Conservation (phyloP, 2,113 vertebrate genomes). For the Connochaetes taurinus region DNA sequence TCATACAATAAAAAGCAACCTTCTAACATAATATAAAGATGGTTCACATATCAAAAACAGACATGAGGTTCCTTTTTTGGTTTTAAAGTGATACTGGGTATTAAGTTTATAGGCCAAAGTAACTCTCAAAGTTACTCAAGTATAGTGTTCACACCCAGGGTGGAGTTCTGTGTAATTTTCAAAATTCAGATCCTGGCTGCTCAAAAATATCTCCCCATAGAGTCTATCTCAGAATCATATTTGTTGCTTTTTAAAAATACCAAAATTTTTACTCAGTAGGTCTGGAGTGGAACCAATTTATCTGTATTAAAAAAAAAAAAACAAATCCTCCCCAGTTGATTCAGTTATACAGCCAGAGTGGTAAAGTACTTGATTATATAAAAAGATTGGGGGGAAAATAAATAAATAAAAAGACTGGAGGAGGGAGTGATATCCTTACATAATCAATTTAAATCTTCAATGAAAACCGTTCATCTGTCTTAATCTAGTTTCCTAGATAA, state of each 20-base stretch:
- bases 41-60: background rate
- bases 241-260: slow-evolving; percentile 35
- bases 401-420: background rate
- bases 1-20: background rate
- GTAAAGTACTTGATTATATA: background rate
- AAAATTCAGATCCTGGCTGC: background rate
- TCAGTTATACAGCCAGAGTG: background rate
- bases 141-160: slow-evolving; percentile 20
- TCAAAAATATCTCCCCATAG: slow-evolving; percentile 9
- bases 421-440: background rate
- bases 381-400: background rate
- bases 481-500: background rate
- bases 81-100: slow-evolving; percentile 20
- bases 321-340: background rate
- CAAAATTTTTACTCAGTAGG: background rate
- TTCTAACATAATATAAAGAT: background rate
- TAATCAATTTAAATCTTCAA: background rate
- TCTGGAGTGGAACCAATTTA: background rate
- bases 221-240: background rate
- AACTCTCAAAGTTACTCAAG: slow-evolving; percentile 27
- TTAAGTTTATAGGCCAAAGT: slow-evolving; percentile 33
- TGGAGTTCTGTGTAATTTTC: slow-evolving; percentile 33
- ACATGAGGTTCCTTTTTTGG: background rate
- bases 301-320: background rate
- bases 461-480: background rate